Evolutionary conservation across 2,113 vertebrate species (phyloP), one percentile per base, ranked within the genome.

Genomic region (Quiscalus mexicanus): DNA sequence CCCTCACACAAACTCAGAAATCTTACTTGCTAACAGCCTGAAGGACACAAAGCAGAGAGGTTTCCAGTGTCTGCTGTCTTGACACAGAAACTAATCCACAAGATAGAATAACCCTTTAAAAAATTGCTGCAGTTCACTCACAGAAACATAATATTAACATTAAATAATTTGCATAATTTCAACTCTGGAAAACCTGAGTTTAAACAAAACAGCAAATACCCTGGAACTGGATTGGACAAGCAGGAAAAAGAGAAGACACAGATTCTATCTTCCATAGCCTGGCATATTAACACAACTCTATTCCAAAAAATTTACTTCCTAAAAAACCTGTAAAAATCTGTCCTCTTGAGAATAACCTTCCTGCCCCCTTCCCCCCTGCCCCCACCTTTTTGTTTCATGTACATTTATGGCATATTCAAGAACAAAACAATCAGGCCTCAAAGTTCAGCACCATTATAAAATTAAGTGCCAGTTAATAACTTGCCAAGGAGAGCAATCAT

Each of bases 81-180:
- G 52, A 75, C 24, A 41, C 22, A 83, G 59, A 63, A 89, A 70
- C 24, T 62, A 67, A 12, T 53, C 41, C 58, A 21, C 23, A 44
- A 75, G 30, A 9, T 41, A 71, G 53, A 84, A 67, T 39, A 62
- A 50, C 11, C 11, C 11, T 45, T 82, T 82, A 71, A 55, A 4
- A 22, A 89, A 92, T 45, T 47, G 70, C 17, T 67, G 33, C 39
- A 63, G 45, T 80, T 85, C n/a, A 63, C 27, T 83, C 52, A 78
- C 52, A 82, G 74, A 89, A 89, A 11, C 15, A 27, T 41, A 91
- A 59, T 6, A 74, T 37, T 80, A 84, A 56, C 8, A 42, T 24
- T 84, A 50, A 85, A 33, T 86, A 73, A 88, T 96, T 95, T 83
- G 59, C 67, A 41, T 80, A 96, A 94, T 83, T 67, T 47, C 22